Conservation (phyloP, 2,797 vertebrate species). For the Alexandromys oeconomus region DNA sequence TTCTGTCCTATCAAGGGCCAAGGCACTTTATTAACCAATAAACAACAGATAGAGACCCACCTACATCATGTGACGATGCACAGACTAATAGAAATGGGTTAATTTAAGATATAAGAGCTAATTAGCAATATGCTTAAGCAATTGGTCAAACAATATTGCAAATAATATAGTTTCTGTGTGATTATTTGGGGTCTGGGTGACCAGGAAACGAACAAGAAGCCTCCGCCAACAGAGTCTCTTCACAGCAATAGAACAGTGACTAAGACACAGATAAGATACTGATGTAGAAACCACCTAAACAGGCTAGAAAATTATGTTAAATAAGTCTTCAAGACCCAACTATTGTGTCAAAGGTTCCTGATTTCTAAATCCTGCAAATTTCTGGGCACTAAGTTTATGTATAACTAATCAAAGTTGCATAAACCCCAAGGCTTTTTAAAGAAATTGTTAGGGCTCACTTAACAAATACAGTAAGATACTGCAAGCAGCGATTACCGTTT, state of each 20-base stretch:
- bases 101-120: no score
- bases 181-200: no score
- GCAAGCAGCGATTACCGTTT: background rate
- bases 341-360: background rate
- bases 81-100: no score
- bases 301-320: background rate
- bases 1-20: no score
- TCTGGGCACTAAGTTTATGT: background rate
- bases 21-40: no score
- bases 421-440: background rate
- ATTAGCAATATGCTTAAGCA: no score
- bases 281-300: background rate
- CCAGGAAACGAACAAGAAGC: no score
- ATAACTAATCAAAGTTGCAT: background rate
- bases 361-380: slow-evolving; percentile 35
- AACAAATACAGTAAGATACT: background rate
- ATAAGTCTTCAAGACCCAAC: slow-evolving; percentile 21
- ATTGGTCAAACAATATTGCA: no score
- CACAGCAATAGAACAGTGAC: background rate
- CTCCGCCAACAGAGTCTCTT: background rate
- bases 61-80: no score
- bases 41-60: no score
- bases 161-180: no score
- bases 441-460: background rate
- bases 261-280: background rate